Percentiles rank a stretch among this genome's conserved stretches.
Evolutionary conservation across 2,113 vertebrate species (phyloP).

Genomic region (Phocoena phocoena): DNA sequence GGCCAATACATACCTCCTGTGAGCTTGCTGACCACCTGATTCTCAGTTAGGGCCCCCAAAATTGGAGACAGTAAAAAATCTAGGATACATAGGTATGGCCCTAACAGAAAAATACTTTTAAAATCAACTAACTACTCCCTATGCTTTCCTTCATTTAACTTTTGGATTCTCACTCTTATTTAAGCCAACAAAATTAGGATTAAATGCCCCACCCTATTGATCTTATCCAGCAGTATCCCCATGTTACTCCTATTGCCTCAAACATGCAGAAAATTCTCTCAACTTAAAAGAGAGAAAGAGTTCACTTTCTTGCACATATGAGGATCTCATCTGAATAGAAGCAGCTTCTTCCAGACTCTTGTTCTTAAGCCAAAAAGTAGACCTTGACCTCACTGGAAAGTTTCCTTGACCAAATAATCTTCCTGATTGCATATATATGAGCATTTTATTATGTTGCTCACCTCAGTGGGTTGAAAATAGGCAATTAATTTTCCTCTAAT

Average conservation of each 20-base stretch:
- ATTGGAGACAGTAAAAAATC: background rate
- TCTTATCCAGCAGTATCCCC: background rate
- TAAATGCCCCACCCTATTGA: background rate
- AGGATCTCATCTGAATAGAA: background rate
- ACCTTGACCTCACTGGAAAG: background rate
- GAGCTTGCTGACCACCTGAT: background rate
- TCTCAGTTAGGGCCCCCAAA: background rate
- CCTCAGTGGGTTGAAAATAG: conserved; percentile 58
- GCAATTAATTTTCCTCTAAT: conserved; percentile 82
- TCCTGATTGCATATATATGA: conserved; percentile 44
- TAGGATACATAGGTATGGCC: background rate
- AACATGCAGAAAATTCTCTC: background rate
- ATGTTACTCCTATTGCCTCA: background rate
- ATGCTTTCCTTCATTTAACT: background rate
- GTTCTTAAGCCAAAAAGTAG: background rate
- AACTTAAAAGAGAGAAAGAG: background rate
- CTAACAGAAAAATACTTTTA: background rate
- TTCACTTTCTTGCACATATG: background rate
- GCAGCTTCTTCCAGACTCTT: background rate
- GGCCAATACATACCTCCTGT: background rate
- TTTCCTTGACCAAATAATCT: conserved; percentile 36
- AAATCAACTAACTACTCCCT: background rate
- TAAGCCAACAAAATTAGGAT: background rate
- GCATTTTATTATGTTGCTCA: conserved; percentile 58
- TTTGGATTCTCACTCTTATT: background rate